Evolutionary conservation across 2,888 invertebrate genomes (phyloP).

Genomic region (Neoaliturus tenellus): DNA sequence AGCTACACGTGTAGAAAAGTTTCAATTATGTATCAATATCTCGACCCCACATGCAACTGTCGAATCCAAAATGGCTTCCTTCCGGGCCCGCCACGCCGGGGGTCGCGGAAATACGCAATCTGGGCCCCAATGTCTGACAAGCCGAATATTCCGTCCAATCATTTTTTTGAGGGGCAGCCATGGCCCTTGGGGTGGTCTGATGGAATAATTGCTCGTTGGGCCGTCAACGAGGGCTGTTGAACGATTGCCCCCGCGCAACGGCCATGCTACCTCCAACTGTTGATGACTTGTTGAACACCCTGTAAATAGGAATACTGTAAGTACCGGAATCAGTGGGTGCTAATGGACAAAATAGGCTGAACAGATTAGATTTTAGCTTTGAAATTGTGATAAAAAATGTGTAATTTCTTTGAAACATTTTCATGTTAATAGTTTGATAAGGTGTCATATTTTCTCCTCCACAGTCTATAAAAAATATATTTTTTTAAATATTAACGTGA

Average conservation of each 20-base stretch:
- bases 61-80: conserved; percentile 52
- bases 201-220: conserved; percentile 47
- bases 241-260: conserved; percentile 19
- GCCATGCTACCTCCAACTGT: not conserved
- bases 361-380: too few species aligned
- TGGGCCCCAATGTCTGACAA: conserved; percentile 48
- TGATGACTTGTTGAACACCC: not conserved
- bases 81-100: conserved; percentile 19
- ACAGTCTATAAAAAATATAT: too few species aligned
- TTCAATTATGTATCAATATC: conserved; percentile 49
- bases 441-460: too few species aligned
- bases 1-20: conserved; percentile 8
- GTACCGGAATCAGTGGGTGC: too few species aligned
- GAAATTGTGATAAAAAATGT: too few species aligned
- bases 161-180: conserved; percentile 46
- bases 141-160: conserved; percentile 55
- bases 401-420: too few species aligned
- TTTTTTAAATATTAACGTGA: too few species aligned
- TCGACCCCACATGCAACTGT: conserved; percentile 41
- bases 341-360: too few species aligned
- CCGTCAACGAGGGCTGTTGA: not conserved
- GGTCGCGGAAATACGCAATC: conserved; percentile 36
- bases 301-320: too few species aligned
- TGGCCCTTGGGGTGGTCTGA: not conserved
- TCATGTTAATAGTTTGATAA: too few species aligned